phyloP scores from a whole-genome alignment of 2,797 vertebrate species.

The Columba guinea region DNA sequence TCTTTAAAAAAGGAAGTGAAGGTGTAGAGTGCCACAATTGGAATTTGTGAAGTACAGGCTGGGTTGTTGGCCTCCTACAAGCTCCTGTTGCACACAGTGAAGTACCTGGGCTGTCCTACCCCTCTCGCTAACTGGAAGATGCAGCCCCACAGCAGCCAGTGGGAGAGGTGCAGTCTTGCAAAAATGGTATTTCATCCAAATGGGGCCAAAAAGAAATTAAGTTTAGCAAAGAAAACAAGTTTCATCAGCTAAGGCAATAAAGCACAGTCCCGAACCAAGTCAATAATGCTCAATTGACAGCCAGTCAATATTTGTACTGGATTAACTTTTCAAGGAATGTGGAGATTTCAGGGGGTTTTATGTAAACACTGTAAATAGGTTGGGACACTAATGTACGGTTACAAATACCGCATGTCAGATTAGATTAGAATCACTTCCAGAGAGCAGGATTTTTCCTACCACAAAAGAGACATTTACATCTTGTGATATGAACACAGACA shows the following conservation, averaged over 20 bases:
- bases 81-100: not conserved
- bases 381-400: constrained; percentile 71
- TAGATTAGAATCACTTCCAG: constrained; percentile 75
- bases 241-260: constrained; percentile 53
- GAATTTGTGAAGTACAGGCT: not conserved
- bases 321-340: constrained; percentile 70
- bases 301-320: constrained; percentile 68
- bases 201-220: constrained; percentile 32
- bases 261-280: constrained; percentile 26
- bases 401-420: constrained; percentile 75
- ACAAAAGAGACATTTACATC: constrained; percentile 66
- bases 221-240: constrained; percentile 50
- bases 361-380: constrained; percentile 77
- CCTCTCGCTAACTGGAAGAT: not conserved
- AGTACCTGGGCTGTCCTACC: not conserved
- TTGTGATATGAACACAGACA: constrained; percentile 75
- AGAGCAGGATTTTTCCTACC: constrained; percentile 67
- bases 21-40: not conserved
- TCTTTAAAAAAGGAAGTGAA: not conserved
- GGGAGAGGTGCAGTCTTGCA: not conserved
- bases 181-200: constrained; percentile 11
- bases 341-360: constrained; percentile 70
- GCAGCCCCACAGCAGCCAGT: not conserved
- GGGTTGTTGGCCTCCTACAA: not conserved
- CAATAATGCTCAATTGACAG: constrained; percentile 62